Conservation (phyloP, 1,140 invertebrate species). For the Bombyx mori region DNA sequence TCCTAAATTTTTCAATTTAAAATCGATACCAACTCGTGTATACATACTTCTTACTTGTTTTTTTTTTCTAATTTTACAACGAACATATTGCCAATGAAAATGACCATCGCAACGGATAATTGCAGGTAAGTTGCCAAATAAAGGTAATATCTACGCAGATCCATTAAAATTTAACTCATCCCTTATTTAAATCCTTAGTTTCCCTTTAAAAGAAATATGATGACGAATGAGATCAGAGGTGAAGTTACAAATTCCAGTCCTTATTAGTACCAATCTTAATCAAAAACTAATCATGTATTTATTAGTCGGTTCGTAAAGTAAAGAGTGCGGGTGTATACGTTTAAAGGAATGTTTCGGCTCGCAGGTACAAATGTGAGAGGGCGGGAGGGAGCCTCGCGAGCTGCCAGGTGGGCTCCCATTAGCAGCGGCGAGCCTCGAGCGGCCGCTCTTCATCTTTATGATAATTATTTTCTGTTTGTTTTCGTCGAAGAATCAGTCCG, state of each 20-base stretch:
- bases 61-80: no score
- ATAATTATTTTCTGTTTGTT: constrained; percentile 72
- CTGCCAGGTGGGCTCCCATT: constrained; percentile 67
- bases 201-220: no score
- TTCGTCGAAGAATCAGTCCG: constrained; percentile 68
- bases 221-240: background rate
- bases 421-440: constrained; percentile 59
- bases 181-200: no score
- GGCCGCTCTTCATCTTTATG: constrained; percentile 70
- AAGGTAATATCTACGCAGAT: no score
- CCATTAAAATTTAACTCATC: no score
- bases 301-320: constrained; percentile 22
- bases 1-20: no score
- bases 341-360: constrained; percentile 33
- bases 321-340: constrained; percentile 17
- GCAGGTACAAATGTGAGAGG: constrained; percentile 15
- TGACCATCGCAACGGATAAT: no score
- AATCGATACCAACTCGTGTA: no score
- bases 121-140: no score
- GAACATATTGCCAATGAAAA: no score
- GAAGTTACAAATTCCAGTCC: constrained; percentile 7
- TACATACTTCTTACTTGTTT: no score
- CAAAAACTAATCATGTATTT: constrained; percentile 45
- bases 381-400: constrained; percentile 18
- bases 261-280: constrained; percentile 22